Conservation (phyloP, 2,113 vertebrate genomes). For the Hypomesus transpacificus region DNA sequence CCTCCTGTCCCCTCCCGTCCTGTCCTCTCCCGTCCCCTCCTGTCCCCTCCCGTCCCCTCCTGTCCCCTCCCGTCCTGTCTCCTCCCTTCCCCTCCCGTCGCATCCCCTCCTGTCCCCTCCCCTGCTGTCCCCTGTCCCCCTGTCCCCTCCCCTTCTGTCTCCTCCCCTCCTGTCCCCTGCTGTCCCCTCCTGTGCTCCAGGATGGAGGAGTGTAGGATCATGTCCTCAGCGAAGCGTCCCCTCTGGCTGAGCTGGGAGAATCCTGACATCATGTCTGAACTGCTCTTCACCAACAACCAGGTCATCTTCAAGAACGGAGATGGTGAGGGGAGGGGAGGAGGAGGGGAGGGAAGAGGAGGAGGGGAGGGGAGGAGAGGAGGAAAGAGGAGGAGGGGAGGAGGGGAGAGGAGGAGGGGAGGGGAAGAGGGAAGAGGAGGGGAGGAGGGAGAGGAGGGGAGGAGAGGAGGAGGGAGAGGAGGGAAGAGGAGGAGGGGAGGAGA, state of each 20-base stretch:
- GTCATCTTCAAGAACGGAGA: slow-evolving; percentile 69
- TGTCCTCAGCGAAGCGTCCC: slow-evolving; percentile 66
- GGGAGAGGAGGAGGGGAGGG: background rate
- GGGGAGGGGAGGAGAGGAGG: background rate
- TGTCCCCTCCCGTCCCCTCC: background rate
- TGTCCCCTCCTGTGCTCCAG: slow-evolving; percentile 25
- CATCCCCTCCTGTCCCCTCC: background rate
- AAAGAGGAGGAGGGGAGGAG: background rate
- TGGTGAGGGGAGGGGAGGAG: slow-evolving; percentile 31
- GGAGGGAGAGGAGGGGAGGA: too few relatives aligned
- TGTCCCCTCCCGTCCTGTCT: background rate
- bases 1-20: background rate
- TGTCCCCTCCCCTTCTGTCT: background rate
- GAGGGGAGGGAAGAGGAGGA: background rate
- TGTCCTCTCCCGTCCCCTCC: background rate
- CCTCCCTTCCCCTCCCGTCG: slow-evolving; percentile 1
- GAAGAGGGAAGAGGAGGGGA: too few relatives aligned
- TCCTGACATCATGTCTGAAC: slow-evolving; percentile 66
- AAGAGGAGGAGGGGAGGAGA: too few relatives aligned
- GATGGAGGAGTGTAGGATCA: slow-evolving; percentile 66
- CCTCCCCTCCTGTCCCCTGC: slow-evolving; percentile 5
- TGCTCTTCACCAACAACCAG: slow-evolving; percentile 67
- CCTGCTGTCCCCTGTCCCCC: slow-evolving; percentile 1
- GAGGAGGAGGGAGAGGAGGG: too few relatives aligned
- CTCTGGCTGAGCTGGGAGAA: slow-evolving; percentile 71